These are phyloP conservation scores for Agelaius phoeniceus DNA, from an alignment of 2,113 vertebrate genomes.

Conservation along the genomic window DNA sequence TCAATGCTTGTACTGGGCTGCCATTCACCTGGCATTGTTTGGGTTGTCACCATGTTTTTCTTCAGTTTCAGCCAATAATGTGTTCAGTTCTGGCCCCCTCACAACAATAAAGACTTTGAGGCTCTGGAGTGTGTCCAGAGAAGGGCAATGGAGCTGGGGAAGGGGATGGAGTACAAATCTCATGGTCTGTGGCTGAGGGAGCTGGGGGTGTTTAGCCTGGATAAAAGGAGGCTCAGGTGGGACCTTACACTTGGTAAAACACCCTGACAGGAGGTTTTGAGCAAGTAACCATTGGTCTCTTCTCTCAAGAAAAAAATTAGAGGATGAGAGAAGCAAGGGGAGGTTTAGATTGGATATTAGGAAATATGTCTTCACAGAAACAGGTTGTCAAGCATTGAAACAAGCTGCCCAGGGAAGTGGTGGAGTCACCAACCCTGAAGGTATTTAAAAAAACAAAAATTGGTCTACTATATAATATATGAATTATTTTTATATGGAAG, in stretches of 20 bases:
- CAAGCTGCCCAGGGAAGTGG: background rate
- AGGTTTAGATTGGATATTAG: background rate
- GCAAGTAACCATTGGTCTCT: rapidly evolving
- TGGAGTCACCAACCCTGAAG: background rate
- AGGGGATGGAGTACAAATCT: background rate
- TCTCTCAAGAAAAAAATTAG: background rate
- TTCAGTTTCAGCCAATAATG: background rate
- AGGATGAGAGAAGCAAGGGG: background rate
- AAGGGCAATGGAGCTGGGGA: background rate
- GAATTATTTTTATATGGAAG: background rate
- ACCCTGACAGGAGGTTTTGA: background rate
- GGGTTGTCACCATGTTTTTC: background rate
- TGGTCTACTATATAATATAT: background rate
- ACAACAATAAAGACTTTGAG: background rate
- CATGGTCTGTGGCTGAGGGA: background rate
- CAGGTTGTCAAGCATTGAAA: background rate
- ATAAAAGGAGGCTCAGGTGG: background rate
- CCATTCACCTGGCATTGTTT: background rate
- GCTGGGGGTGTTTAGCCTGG: background rate
- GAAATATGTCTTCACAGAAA: background rate
- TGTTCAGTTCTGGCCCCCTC: background rate
- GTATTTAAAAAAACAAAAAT: background rate
- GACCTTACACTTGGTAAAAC: background rate
- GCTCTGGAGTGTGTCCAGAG: background rate
- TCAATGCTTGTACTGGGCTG: background rate